Base-by-base conservation (phyloP, 2,797 vertebrate species). In the Stomatorhinus walkeri region DNA sequence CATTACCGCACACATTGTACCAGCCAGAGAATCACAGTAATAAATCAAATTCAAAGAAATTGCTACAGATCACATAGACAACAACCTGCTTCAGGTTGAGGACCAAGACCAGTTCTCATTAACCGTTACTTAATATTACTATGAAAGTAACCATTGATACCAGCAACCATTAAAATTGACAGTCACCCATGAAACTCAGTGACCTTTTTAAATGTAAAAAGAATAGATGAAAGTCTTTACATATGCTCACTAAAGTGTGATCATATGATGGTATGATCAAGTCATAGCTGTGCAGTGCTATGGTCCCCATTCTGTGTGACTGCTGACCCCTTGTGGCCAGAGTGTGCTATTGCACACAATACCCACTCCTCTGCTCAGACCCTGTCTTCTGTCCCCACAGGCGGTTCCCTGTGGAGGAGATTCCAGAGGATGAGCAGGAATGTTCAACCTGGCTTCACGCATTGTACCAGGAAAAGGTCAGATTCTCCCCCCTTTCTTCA, bases 381-480 rank as follows among this genome's bases (percentile, higher is more conserved):
- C 6, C 54, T 86, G 22, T 89, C 24, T 83, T 12, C 8, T 87
- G 19, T 88, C 14, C 85, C 32, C 88, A 46, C 93, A 99, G 98
- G 94, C 96, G 98, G 86, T 98, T 98, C 90, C 94, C 98, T 91
- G 94, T 99, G 91, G 97, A 98, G 90, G 97, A 98, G 9, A 99
- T 99, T 90, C 98, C 98, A 16, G 94, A 94, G 85, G 96, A 99
- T 93, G 98, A 99, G 91, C 95, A 95, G 87, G 97, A 97, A 93
- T 98, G 98, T 40, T 98, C 97, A 19, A 93, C 91, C 89, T 99
- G 98, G 98, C 97, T 99, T 90, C 98, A 99, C 92, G 98, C 97
- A 90, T 96, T 99, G 90, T 99, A 99, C 93, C 98, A 98, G 94
- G 98, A 99, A 92, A 99, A 99, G 96, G 98, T 99, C 94, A 89